Conservation (phyloP, 2,888 invertebrate species). For the Pristionchus entomophagus region DNA sequence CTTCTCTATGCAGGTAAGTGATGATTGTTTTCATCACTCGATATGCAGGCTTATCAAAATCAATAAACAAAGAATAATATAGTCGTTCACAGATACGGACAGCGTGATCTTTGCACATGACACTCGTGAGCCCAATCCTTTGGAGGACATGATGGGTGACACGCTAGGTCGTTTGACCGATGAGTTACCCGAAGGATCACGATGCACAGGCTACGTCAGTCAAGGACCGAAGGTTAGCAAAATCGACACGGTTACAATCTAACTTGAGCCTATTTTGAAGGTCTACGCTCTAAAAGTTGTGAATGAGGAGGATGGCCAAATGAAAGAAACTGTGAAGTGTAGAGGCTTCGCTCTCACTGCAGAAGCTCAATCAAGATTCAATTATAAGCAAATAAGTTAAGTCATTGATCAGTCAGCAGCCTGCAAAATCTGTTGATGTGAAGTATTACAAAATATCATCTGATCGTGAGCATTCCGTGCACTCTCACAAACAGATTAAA, state of each 20-base stretch:
- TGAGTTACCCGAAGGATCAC: constrained; percentile 6
- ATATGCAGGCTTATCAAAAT: no score
- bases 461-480: not conserved
- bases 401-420: not conserved
- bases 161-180: not conserved
- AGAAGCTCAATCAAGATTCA: not conserved
- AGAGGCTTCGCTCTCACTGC: constrained; percentile 8
- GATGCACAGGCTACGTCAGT: constrained; percentile 16
- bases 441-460: not conserved
- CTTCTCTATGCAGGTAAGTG: constrained; percentile 25
- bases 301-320: not conserved
- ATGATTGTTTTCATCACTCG: not conserved
- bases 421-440: not conserved
- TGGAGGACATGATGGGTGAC: not conserved
- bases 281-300: not conserved
- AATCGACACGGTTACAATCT: no score
- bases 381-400: not conserved
- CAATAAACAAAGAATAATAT: no score
- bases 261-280: no score
- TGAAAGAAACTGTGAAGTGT: not conserved
- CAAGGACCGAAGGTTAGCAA: constrained; percentile 42
- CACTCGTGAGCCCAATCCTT: not conserved
- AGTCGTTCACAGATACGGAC: not conserved
- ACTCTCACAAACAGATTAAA: not conserved
- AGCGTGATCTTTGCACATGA: not conserved